Evolutionary conservation across 2,888 invertebrate genomes (phyloP), one percentile per base, ranked within the genome.

Genomic region (Alloscopus bannaensis): DNA sequence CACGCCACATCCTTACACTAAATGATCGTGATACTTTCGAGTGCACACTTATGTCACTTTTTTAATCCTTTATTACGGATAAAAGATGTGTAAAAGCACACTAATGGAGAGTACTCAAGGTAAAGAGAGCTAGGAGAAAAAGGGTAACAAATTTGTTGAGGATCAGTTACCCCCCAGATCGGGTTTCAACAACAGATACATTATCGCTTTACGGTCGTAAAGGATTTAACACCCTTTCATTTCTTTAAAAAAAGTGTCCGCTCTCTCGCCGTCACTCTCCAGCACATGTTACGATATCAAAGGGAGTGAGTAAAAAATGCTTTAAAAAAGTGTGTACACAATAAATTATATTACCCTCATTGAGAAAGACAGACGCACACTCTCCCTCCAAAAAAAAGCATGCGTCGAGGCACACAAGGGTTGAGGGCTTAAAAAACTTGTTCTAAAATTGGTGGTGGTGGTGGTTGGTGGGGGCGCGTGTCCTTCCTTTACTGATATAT

Each of bases 141-240:
- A 50, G 22, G 50, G 22, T 50, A 22, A 50, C 50, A 50, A 50
- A 50, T 50, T 50, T 50, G 50, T 6, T 22, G 20, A 18, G 50
- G 50, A 50, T 50, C 50, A 50, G 50, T 50, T 18, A 18, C 50
- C n/a, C 18, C 22, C 18, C 22, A 18, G 18, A 50, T 50, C 50
- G 22, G 16, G 22, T 50, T 50, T 50, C 50, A 50, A 50, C 50
- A n/a, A 50, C n/a, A 50, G 16, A 20, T 20, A 20, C 50, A 50
- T 20, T 22, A 50, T 22, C 20, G 22, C 50, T 50, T 50, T 50
- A 50, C 22, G 50, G 20, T 50, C 50, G 22, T 50, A 50, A 50
- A 50, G 50, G 50, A 50, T 50, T 50, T 50, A 50, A 50, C 50
- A 50, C 50, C 50, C 50, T 50, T 50, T 50, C 50, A 50, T 50